A percentile compares a stretch with the other conserved stretches of the same genome.
Evolutionary conservation across 2,797 vertebrate species (phyloP).

Genomic region (Craterocephalus amniculus): DNA sequence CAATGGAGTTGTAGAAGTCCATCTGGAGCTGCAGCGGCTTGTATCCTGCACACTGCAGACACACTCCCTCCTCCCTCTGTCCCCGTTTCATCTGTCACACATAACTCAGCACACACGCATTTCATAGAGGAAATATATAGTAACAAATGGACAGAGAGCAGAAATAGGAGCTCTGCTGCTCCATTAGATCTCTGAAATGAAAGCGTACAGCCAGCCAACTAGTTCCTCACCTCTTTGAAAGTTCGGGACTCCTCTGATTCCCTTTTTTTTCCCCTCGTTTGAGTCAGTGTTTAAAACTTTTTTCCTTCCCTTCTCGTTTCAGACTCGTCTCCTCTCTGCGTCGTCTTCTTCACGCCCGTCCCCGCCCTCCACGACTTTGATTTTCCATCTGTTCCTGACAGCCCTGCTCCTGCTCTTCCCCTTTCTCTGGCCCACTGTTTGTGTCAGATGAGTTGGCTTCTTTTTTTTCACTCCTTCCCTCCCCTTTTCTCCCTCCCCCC

Average conservation of each 20-base stretch:
- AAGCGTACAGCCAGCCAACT: constrained; percentile 1
- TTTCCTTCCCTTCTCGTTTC: constrained; percentile 3
- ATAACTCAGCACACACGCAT: constrained; percentile 63
- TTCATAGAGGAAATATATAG: constrained; percentile 71
- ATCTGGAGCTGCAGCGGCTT: constrained; percentile 38
- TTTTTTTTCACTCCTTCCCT: constrained; percentile 39
- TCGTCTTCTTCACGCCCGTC: constrained; percentile 28
- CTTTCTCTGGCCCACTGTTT: constrained; percentile 74
- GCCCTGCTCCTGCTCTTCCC: constrained; percentile 57
- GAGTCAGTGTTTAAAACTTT: constrained; percentile 29
- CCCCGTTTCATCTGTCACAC: constrained; percentile 79
- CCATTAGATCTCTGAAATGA: constrained; percentile 20
- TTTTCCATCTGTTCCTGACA: constrained; percentile 62
- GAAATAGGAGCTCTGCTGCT: constrained; percentile 62
- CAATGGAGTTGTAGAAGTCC: constrained; percentile 7
- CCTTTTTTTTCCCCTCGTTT: constrained; percentile 25
- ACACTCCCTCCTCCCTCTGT: constrained; percentile 67
- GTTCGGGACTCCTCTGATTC: constrained; percentile 44
- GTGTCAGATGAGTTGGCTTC: constrained; percentile 83
- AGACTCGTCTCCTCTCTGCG: constrained; percentile 20
- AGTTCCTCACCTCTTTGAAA: constrained; percentile 61
- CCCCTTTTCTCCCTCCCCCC: constrained; percentile 35
- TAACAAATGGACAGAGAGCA: constrained; percentile 67
- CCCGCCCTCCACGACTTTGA: constrained; percentile 37
- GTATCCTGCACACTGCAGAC: constrained; percentile 40